Evolutionary conservation across 2,888 invertebrate genomes (phyloP).

Genomic region (Xanthia togata): DNA sequence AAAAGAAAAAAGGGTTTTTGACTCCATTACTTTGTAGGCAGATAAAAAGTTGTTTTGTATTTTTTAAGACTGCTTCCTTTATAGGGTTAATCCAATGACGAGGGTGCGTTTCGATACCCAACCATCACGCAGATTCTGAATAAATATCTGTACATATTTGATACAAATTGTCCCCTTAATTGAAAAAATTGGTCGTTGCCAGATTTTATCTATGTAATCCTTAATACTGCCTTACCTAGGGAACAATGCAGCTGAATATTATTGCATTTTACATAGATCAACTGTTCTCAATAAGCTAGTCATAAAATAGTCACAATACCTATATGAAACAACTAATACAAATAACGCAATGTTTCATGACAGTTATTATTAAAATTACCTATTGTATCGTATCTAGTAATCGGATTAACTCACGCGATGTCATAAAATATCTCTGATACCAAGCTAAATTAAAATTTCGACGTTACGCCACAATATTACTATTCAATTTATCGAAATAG

Average conservation of each 20-base stretch:
- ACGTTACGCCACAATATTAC: neutral
- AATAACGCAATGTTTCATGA: conserved; percentile 35
- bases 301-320: conserved; percentile 8
- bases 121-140: no score
- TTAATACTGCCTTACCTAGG: neutral
- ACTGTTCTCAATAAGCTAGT: neutral
- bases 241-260: neutral
- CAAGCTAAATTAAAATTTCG: neutral
- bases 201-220: conserved; percentile 4
- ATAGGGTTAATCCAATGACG: no score
- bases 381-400: conserved; percentile 10
- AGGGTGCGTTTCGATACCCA: no score
- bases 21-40: neutral
- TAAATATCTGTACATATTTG: no score
- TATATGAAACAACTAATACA: conserved; percentile 1
- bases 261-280: conserved; percentile 4
- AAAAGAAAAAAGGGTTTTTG: no score
- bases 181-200: neutral
- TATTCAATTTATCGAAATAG: neutral
- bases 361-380: conserved; percentile 13
- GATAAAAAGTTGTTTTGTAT: neutral
- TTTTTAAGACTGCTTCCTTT: neutral
- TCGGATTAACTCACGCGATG: conserved; percentile 47
- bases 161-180: no score
- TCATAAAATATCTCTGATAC: neutral